Evolutionary conservation across 1,140 invertebrate genomes (phyloP).

Genomic region (Vanessa atalanta): DNA sequence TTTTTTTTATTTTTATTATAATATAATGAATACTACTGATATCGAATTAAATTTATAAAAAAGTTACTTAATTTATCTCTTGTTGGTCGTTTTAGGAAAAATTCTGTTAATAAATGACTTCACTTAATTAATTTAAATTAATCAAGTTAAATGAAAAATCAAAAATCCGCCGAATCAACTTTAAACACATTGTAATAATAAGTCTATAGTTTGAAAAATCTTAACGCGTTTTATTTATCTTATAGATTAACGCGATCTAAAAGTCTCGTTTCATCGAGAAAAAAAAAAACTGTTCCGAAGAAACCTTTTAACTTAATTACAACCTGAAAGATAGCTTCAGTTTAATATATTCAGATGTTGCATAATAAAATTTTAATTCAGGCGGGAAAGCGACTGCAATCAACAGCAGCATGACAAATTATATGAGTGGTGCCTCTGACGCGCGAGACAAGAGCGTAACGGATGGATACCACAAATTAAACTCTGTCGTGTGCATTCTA

Average conservation of each 20-base stretch:
- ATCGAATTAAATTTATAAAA: too few relatives aligned
- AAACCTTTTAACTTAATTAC: conserved; percentile 16
- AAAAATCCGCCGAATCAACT: too few relatives aligned
- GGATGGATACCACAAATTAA: conserved; percentile 40
- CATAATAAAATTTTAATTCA: conserved; percentile 38
- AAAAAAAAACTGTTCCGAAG: background rate
- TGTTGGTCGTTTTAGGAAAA: too few relatives aligned
- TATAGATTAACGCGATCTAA: background rate
- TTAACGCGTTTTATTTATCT: too few relatives aligned
- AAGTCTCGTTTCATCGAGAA: background rate
- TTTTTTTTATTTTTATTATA: too few relatives aligned
- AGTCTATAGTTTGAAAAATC: too few relatives aligned
- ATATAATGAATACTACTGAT: too few relatives aligned
- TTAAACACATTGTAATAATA: too few relatives aligned
- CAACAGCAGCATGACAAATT: conserved; percentile 49
- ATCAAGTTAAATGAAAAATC: too few relatives aligned
- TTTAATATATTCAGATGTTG: conserved; percentile 24
- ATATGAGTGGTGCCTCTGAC: conserved; percentile 48
- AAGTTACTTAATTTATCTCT: too few relatives aligned
- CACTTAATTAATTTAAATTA: too few relatives aligned
- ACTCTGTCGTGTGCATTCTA: conserved; percentile 17
- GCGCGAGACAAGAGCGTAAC: conserved; percentile 36
- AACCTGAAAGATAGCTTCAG: conserved; percentile 12
- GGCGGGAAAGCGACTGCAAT: conserved; percentile 31
- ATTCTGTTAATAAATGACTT: too few relatives aligned